phyloP scores from a whole-genome alignment of 2,113 vertebrate species.

The Anguilla rostrata region DNA sequence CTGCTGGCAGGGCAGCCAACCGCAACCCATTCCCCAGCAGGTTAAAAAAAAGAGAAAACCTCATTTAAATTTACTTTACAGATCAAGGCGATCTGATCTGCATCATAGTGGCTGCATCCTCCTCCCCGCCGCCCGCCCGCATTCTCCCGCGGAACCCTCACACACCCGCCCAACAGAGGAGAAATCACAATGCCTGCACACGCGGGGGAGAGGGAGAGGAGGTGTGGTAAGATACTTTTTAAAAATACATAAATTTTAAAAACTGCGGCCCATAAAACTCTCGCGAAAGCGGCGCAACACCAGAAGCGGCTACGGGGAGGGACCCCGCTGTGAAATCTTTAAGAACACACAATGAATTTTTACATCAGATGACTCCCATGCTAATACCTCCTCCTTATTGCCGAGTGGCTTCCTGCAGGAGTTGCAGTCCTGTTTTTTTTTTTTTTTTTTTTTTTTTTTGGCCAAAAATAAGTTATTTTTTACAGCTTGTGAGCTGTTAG shows the following conservation, averaged over 20 bases:
- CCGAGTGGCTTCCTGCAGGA: constrained; percentile 10
- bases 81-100: constrained; percentile 56
- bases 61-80: constrained; percentile 68
- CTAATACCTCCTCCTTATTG: not conserved
- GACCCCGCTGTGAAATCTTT: constrained; percentile 16
- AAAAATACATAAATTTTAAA: constrained; percentile 21
- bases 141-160: constrained; percentile 17
- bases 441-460: not conserved
- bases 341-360: not conserved
- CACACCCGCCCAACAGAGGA: not conserved
- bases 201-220: constrained; percentile 1
- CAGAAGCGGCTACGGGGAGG: not conserved
- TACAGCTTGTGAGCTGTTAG: not conserved
- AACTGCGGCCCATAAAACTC: not conserved
- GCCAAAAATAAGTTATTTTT: constrained; percentile 1
- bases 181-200: constrained; percentile 14
- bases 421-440: not conserved
- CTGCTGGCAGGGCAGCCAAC: constrained; percentile 67
- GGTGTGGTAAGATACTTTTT: constrained; percentile 24
- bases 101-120: constrained; percentile 52
- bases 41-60: constrained; percentile 53
- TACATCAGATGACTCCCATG: not conserved
- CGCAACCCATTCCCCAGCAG: constrained; percentile 61
- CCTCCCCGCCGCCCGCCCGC: constrained; percentile 26
- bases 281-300: not conserved